phyloP scores from a whole-genome alignment of 2,888 invertebrate species.

The Acrocera orbiculus region DNA sequence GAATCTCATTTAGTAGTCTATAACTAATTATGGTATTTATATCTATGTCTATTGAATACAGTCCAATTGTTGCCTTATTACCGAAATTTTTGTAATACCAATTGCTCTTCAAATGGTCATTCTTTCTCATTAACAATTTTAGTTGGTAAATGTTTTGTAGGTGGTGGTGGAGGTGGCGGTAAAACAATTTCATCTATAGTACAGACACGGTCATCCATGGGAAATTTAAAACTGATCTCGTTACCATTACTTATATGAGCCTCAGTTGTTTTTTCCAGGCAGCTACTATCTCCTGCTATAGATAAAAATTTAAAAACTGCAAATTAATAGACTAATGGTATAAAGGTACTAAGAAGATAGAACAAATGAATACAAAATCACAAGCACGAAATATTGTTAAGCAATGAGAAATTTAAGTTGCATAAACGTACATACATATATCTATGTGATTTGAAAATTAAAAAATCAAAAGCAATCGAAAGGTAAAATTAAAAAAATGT shows the following conservation, averaged over 20 bases:
- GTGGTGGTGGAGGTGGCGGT: constrained; percentile 24
- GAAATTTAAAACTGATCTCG: constrained; percentile 42
- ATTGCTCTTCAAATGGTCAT: too few species aligned
- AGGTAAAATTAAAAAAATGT: too few species aligned
- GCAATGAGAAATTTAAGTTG: neutral
- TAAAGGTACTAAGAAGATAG: neutral
- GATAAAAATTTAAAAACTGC: constrained; percentile 1
- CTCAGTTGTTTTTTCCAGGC: constrained; percentile 4
- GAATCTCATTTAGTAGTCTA: too few species aligned
- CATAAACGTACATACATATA: neutral
- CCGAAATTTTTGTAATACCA: too few species aligned
- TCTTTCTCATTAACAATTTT: constrained; percentile 5
- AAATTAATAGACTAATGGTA: neutral
- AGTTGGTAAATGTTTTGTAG: constrained; percentile 13
- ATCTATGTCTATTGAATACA: too few species aligned
- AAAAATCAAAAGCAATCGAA: too few species aligned
- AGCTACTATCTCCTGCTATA: constrained; percentile 2
- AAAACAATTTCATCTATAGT: constrained; percentile 29
- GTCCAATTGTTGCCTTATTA: too few species aligned
- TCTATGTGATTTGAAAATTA: too few species aligned
- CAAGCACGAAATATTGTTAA: neutral
- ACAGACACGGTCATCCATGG: constrained; percentile 32
- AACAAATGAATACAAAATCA: neutral
- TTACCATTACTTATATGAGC: constrained; percentile 17
- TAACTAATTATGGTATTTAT: too few species aligned